phyloP scores from a whole-genome alignment of 2,113 vertebrate genomes.

The Sterna hirundo region DNA sequence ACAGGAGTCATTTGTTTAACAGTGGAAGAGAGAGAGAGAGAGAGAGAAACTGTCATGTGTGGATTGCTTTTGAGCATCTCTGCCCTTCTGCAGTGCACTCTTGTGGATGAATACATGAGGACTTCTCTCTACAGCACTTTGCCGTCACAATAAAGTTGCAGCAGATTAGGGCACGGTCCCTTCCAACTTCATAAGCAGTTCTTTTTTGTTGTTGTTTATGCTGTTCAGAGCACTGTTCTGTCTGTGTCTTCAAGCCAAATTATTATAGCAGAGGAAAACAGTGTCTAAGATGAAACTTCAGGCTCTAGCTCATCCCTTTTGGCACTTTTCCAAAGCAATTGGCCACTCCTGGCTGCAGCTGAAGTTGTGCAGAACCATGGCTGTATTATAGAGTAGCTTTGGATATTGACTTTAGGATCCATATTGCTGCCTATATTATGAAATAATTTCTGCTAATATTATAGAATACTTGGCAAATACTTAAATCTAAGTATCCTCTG shows the following conservation, averaged over 20 bases:
- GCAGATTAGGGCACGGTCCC: not conserved
- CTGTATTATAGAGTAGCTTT: not conserved
- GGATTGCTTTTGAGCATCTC: not conserved
- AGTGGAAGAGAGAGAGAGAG: not conserved
- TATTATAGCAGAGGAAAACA: not conserved
- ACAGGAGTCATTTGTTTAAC: not conserved
- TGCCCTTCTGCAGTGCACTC: not conserved
- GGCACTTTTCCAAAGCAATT: not conserved
- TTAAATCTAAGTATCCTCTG: not conserved
- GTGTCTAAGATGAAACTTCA: not conserved
- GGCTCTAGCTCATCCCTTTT: not conserved
- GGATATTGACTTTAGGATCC: not conserved
- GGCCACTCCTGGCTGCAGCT: not conserved
- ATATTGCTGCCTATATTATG: not conserved
- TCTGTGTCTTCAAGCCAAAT: not conserved
- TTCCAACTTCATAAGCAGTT: not conserved
- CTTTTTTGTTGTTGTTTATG: not conserved
- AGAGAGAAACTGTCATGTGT: not conserved
- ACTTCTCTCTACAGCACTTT: not conserved
- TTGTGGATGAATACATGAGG: not conserved
- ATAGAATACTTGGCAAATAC: not conserved
- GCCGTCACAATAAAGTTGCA: not conserved
- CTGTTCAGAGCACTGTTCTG: not conserved
- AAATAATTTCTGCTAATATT: not conserved
- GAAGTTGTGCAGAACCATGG: not conserved